phyloP scores from a whole-genome alignment of 1,140 invertebrate species.

The Cryptotermes secundus region DNA sequence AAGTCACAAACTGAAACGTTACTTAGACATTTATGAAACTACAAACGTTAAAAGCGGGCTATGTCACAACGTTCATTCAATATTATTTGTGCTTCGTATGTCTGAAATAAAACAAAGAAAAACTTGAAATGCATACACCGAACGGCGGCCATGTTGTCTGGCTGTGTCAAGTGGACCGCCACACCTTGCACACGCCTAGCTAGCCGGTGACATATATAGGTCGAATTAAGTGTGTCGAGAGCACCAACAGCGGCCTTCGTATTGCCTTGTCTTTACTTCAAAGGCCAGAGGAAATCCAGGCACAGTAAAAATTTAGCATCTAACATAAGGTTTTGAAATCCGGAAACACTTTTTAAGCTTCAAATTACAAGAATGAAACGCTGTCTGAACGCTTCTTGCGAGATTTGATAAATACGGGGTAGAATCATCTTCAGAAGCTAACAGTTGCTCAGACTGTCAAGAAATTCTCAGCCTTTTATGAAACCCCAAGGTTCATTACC shows the following conservation, averaged over 20 bases:
- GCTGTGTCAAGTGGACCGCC: not conserved
- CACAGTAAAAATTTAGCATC: not conserved
- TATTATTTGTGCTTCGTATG: not conserved
- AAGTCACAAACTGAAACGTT: too few species aligned
- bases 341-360: too few species aligned
- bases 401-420: not conserved
- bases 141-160: not conserved
- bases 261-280: not conserved
- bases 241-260: not conserved
- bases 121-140: not conserved
- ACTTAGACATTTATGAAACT: too few species aligned
- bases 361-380: too few species aligned
- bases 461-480: too few species aligned
- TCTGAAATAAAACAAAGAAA: not conserved
- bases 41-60: too few species aligned
- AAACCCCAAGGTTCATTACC: too few species aligned
- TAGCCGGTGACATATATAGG: not conserved
- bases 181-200: not conserved
- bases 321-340: not conserved
- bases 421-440: not conserved
- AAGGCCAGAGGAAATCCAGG: not conserved
- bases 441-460: too few species aligned
- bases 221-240: not conserved
- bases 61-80: not conserved
- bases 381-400: not conserved